These are phyloP conservation scores for Coreius guichenoti DNA, from an alignment of 2,797 vertebrate species.

Conservation along the genomic window DNA sequence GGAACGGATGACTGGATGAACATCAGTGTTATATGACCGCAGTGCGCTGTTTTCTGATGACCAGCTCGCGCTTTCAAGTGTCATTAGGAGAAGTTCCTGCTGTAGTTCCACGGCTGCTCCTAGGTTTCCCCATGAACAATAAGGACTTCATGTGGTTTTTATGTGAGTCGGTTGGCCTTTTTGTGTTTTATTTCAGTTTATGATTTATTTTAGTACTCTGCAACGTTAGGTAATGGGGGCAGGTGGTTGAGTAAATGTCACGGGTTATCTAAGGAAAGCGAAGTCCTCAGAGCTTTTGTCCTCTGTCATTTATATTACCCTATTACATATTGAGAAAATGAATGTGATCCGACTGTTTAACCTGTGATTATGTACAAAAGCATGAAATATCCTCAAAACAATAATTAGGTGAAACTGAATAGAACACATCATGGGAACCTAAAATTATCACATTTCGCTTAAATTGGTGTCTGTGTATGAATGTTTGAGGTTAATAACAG, in stretches of 20 bases:
- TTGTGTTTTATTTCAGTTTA: background rate
- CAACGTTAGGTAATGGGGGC: background rate
- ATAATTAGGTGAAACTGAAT: constrained; percentile 40
- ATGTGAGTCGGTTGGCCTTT: constrained; percentile 27
- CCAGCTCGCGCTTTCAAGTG: background rate
- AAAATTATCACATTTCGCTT: constrained; percentile 50
- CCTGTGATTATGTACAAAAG: constrained; percentile 25
- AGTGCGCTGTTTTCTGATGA: constrained; percentile 42
- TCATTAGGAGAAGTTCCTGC: background rate
- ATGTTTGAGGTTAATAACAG: constrained; percentile 21
- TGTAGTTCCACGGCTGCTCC: background rate
- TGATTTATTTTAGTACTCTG: background rate
- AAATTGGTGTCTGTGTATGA: constrained; percentile 10
- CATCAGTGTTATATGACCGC: background rate
- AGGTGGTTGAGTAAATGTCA: constrained; percentile 1
- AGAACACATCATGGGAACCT: constrained; percentile 51
- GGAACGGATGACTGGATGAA: background rate
- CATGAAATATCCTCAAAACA: constrained; percentile 48
- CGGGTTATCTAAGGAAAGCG: constrained; percentile 15
- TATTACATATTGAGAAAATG: constrained; percentile 19
- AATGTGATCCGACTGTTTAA: background rate
- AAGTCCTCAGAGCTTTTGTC: background rate
- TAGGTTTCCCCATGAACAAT: background rate
- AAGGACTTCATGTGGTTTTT: constrained; percentile 29
- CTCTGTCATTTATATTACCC: constrained; percentile 22